Conservation (phyloP, 1,140 invertebrate genomes). For the Drosophila mauritiana region DNA sequence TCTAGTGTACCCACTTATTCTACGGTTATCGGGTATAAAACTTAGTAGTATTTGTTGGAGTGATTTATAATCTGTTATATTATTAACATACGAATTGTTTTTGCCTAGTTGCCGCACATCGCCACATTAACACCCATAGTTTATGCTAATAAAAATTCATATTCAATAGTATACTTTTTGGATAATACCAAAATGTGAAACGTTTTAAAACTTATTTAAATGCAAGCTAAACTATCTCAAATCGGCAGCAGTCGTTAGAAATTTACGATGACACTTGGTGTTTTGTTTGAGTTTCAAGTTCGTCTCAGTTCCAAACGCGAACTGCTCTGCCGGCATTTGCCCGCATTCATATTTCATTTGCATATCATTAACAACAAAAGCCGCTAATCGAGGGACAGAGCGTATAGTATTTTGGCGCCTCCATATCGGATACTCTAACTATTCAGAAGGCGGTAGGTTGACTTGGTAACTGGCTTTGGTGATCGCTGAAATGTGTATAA, state of each 20-base stretch:
- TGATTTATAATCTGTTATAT: too few species aligned
- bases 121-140: too few species aligned
- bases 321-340: conserved; percentile 22
- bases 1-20: too few species aligned
- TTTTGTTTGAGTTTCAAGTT: conserved; percentile 33
- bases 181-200: not conserved
- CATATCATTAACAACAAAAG: conserved; percentile 59
- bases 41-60: too few species aligned
- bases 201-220: not conserved
- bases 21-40: too few species aligned
- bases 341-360: conserved; percentile 49
- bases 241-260: conserved; percentile 21
- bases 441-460: not conserved
- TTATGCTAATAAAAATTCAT: not conserved
- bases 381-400: conserved; percentile 51
- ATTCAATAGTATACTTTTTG: conserved; percentile 8
- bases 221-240: conserved; percentile 5
- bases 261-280: conserved; percentile 46
- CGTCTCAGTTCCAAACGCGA: conserved; percentile 5
- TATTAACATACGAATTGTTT: too few species aligned
- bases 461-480: not conserved
- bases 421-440: conserved; percentile 21
- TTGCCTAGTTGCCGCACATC: too few species aligned
- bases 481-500: too few species aligned
- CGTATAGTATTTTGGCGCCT: conserved; percentile 40